Evolutionary conservation across 2,888 invertebrate species (phyloP), one percentile per base, ranked within the genome.

Genomic region (Ichneumon xanthorius): DNA sequence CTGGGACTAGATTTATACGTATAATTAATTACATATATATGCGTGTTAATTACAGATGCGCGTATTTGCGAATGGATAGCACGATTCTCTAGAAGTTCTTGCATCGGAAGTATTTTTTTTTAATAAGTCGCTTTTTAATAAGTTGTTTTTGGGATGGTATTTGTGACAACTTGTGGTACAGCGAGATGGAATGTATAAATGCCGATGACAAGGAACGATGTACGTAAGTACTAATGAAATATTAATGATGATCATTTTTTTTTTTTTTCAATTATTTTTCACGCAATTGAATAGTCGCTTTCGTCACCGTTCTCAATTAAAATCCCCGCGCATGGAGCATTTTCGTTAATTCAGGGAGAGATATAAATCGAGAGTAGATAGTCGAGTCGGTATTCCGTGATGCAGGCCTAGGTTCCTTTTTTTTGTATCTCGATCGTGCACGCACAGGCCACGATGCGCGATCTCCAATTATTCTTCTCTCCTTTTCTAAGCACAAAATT

Each of bases 21-120:
- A 82, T 81, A 75, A 78, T 85, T 81, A 79, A 61, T 76, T 75
- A 85, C 84, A 81, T 78, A 78, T 65, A 78, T 81, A 85, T 71
- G 84, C 68, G 81, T 81, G 75, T 81, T 85, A 85, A 82, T 85
- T 82, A 85, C 85, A 85, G 79, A 85, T 82, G 81, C 81, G 78
- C 65, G 61, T 76, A 75, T 26, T 75, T 50, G 63, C 79, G 65
- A 85, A 76, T 76, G 71, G 16, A 76, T 68, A 80, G 80, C 72
- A 81, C 80, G 84, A 81, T 81, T 73, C 53, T 50, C 50, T 63
- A 48, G 16, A 67, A 72, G 30, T 71, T 48, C 53, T 85, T 75
- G 67, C 72, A 70, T 71, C 71, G 81, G 77, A 85, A 82, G 81
- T 65, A 67, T 58, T 14, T 14, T 61, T 61, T 61, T 26, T 30